Evolutionary conservation across 2,888 invertebrate species (phyloP).

Genomic region (Kryphioiulus occultus): DNA sequence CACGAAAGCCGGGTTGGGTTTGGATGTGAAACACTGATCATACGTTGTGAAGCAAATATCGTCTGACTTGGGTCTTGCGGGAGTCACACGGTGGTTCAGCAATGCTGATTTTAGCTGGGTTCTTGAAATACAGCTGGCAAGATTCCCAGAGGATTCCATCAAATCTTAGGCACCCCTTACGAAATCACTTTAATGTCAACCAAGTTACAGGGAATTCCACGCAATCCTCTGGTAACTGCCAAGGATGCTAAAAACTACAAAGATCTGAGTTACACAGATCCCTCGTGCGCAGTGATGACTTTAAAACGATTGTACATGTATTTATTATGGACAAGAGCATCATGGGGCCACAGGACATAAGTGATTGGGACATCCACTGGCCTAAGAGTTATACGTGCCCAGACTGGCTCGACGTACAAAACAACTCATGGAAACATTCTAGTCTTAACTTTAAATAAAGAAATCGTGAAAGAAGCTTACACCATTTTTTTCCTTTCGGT

Average conservation of each 20-base stretch:
- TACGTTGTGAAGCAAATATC: not conserved
- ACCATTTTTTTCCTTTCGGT: not conserved
- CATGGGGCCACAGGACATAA: not conserved
- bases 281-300: not conserved
- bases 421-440: constrained; percentile 35
- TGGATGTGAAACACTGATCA: constrained; percentile 12
- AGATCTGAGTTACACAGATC: not conserved
- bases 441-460: constrained; percentile 7
- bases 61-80: no score
- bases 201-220: no score
- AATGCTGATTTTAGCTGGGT: no score
- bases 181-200: no score
- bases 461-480: not conserved
- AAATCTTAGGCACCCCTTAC: not conserved
- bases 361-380: not conserved
- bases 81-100: no score
- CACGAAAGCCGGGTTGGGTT: not conserved
- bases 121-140: no score
- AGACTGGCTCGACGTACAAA: constrained; percentile 11
- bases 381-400: not conserved
- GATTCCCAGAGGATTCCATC: not conserved
- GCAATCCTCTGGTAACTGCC: no score
- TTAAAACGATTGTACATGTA: not conserved
- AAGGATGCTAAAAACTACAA: no score
- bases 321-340: constrained; percentile 20